Conservation (phyloP, 2,113 vertebrate species). For the Microcebus murinus region DNA sequence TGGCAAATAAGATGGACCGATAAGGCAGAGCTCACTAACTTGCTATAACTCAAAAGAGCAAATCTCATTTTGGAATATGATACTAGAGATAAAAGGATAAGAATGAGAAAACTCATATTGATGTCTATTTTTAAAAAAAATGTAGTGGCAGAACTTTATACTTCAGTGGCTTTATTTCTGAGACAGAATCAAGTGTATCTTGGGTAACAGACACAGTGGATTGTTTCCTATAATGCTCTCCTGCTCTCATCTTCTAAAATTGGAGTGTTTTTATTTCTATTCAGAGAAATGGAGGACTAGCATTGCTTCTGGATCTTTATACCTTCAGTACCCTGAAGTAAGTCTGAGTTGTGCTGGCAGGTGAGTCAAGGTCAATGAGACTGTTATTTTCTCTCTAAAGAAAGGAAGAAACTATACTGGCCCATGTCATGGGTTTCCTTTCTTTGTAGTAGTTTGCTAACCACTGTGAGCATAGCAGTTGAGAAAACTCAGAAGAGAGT, state of each 20-base stretch:
- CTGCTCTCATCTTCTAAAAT: slow-evolving; percentile 63
- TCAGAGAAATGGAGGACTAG: slow-evolving; percentile 39
- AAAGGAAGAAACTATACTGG: slow-evolving; percentile 27
- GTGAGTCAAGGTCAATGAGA: slow-evolving; percentile 39
- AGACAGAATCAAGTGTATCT: background rate
- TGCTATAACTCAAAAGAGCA: background rate
- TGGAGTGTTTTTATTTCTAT: slow-evolving; percentile 68
- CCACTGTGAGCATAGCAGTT: background rate
- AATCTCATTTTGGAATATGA: background rate
- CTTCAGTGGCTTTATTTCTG: background rate
- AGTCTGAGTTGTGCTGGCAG: background rate
- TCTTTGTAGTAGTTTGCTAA: slow-evolving; percentile 31
- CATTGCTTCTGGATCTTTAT: background rate
- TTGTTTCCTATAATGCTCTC: slow-evolving; percentile 49
- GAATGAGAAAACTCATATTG: background rate
- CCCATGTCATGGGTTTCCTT: background rate
- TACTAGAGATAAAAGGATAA: background rate
- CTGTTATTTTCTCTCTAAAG: slow-evolving; percentile 64
- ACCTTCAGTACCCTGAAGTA: background rate
- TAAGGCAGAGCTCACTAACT: background rate
- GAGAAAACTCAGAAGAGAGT: background rate
- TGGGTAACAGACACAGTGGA: background rate
- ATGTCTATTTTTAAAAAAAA: background rate
- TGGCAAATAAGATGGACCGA: background rate
- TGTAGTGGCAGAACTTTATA: background rate